Percentiles rank a stretch among this genome's conserved stretches.
phyloP scores from a whole-genome alignment of 1,140 invertebrate species.

The Macrobrachium rosenbergii region DNA sequence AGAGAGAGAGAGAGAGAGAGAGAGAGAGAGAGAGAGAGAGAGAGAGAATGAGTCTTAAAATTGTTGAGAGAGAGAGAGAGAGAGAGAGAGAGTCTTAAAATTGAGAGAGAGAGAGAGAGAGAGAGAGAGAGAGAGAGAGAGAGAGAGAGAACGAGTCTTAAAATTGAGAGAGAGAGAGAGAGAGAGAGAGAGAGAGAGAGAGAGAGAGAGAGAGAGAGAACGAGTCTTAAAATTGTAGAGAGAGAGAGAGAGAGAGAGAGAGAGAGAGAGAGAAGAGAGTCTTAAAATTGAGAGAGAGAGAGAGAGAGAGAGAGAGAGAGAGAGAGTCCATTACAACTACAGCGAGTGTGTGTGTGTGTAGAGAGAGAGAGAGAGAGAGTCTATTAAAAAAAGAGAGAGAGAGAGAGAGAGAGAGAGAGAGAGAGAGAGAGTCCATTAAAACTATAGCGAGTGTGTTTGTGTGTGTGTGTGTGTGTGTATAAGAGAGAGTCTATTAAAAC shows the following conservation, averaged over 20 bases:
- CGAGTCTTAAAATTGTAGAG: neutral
- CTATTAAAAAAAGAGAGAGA: too few relatives aligned
- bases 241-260: neutral
- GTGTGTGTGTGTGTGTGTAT: too few relatives aligned
- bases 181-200: constrained; percentile 2
- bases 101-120: constrained; percentile 8
- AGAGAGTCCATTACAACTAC: too few relatives aligned
- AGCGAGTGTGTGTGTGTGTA: too few relatives aligned
- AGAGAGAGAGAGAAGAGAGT: neutral
- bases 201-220: constrained; percentile 6
- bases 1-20: constrained; percentile 6
- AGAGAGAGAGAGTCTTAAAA: neutral
- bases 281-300: too few relatives aligned
- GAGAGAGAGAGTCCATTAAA: neutral
- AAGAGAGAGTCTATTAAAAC: too few relatives aligned
- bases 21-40: constrained; percentile 8
- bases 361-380: too few relatives aligned
- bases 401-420: constrained; percentile 6
- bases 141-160: too few relatives aligned
- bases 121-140: neutral
- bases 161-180: neutral
- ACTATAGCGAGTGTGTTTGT: neutral
- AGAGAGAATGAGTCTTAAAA: too few relatives aligned
- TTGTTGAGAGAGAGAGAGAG: neutral
- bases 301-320: too few relatives aligned